Conservation (phyloP, 2,888 invertebrate genomes). For the Ochropleura leucogaster region DNA sequence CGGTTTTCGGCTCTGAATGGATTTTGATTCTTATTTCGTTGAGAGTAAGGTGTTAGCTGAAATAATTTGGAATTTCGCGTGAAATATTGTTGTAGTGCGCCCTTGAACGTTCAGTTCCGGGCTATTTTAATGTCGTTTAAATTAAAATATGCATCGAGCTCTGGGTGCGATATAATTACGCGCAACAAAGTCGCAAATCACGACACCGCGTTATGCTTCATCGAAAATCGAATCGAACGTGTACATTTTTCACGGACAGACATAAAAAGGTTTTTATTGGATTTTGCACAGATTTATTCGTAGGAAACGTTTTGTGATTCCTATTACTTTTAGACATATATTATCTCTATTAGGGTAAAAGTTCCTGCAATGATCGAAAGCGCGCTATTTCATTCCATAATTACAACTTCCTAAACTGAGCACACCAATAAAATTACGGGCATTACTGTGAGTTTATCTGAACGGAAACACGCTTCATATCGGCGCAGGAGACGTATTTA, state of each 20-base stretch:
- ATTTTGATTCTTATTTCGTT: conserved; percentile 77
- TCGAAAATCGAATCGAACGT: conserved; percentile 48
- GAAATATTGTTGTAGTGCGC: conserved; percentile 82
- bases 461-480: conserved; percentile 76
- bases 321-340: conserved; percentile 14
- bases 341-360: conserved; percentile 39
- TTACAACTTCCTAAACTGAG: conserved; percentile 75
- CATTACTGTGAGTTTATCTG: conserved; percentile 75
- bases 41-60: conserved; percentile 76
- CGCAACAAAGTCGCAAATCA: conserved; percentile 76
- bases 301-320: conserved; percentile 59
- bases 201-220: conserved; percentile 58
- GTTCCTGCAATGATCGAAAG: conserved; percentile 47
- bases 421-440: conserved; percentile 71
- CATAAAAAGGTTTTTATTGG: conserved; percentile 56
- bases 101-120: conserved; percentile 85
- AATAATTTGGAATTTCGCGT: conserved; percentile 74
- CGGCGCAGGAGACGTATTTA: conserved; percentile 76
- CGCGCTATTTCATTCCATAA: conserved; percentile 62
- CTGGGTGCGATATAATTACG: conserved; percentile 78
- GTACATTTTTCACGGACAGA: conserved; percentile 49
- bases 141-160: conserved; percentile 79
- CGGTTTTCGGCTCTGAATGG: conserved; percentile 64
- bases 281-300: conserved; percentile 65
- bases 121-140: conserved; percentile 86